phyloP scores from a whole-genome alignment of 2,888 invertebrate genomes.

The Agonum fuliginosum region DNA sequence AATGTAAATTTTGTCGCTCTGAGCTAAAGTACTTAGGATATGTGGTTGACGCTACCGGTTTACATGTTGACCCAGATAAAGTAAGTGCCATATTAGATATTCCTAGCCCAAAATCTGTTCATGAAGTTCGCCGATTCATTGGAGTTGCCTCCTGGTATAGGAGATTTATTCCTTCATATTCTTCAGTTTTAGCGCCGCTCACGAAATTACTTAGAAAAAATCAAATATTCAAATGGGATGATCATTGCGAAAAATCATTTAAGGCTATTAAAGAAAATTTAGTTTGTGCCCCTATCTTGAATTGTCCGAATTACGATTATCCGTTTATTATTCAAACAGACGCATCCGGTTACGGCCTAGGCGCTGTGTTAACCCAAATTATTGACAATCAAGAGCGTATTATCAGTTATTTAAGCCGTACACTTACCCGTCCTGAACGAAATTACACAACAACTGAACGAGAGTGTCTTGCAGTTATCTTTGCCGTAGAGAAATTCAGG shows the following conservation, averaged over 20 bases:
- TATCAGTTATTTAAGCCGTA: background rate
- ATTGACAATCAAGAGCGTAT: background rate
- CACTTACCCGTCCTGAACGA: background rate
- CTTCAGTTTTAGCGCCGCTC: background rate
- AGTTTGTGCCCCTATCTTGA: background rate
- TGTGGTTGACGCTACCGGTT: constrained; percentile 56
- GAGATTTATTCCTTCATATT: constrained; percentile 26
- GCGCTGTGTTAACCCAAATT: background rate
- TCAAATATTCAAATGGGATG: background rate
- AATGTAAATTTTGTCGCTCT: background rate
- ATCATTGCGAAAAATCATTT: background rate
- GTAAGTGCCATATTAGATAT: constrained; percentile 59
- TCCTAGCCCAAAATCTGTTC: constrained; percentile 29
- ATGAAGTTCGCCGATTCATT: constrained; percentile 15
- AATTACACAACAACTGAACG: constrained; percentile 3
- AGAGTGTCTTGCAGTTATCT: constrained; percentile 8
- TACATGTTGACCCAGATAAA: constrained; percentile 57
- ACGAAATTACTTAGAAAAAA: background rate
- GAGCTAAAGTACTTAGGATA: constrained; percentile 53
- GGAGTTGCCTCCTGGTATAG: constrained; percentile 56
- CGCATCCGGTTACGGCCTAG: background rate
- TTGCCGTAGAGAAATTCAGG: background rate
- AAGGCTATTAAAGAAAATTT: background rate
- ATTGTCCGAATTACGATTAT: background rate
- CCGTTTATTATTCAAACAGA: constrained; percentile 58